Percentiles rank a stretch among this genome's conserved stretches.
Conservation (phyloP, 2,888 invertebrate genomes). For the Lepas anatifera region DNA sequence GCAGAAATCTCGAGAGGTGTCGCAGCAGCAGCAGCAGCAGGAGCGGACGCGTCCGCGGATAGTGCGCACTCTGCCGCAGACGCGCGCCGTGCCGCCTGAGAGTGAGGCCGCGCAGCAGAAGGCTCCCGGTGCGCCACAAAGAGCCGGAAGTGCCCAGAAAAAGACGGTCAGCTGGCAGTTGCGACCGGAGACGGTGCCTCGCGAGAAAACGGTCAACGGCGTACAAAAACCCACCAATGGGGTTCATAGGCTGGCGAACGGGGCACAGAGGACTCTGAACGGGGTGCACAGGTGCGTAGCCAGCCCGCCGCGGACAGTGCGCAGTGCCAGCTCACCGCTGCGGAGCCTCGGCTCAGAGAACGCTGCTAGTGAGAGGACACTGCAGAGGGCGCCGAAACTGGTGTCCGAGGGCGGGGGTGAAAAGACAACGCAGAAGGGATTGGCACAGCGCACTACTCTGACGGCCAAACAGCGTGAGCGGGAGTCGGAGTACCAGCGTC, state of each 20-base stretch:
- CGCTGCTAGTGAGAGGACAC: no score
- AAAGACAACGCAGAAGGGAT: background rate
- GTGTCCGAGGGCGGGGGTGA: background rate
- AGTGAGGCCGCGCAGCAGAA: background rate
- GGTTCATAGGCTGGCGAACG: background rate
- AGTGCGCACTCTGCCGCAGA: background rate
- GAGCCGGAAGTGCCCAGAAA: background rate
- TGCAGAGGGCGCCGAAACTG: no score
- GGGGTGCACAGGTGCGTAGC: background rate
- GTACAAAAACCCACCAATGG: background rate
- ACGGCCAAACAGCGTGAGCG: slow-evolving; percentile 18
- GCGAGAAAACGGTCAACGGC: background rate
- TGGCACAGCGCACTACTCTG: slow-evolving; percentile 4
- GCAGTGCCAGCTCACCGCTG: background rate
- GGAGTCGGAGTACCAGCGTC: slow-evolving; percentile 25
- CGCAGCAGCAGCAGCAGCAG: slow-evolving; percentile 7
- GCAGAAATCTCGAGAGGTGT: background rate
- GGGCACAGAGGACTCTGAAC: background rate
- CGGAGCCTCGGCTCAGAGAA: no score
- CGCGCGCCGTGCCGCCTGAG: background rate
- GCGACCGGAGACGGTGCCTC: background rate
- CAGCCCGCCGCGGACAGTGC: background rate
- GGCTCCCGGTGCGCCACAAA: background rate
- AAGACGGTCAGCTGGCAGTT: background rate
- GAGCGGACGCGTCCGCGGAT: background rate